These are phyloP conservation scores for Oreochromis mossambicus DNA, from an alignment of 2,797 vertebrate genomes.

Conservation along the genomic window DNA sequence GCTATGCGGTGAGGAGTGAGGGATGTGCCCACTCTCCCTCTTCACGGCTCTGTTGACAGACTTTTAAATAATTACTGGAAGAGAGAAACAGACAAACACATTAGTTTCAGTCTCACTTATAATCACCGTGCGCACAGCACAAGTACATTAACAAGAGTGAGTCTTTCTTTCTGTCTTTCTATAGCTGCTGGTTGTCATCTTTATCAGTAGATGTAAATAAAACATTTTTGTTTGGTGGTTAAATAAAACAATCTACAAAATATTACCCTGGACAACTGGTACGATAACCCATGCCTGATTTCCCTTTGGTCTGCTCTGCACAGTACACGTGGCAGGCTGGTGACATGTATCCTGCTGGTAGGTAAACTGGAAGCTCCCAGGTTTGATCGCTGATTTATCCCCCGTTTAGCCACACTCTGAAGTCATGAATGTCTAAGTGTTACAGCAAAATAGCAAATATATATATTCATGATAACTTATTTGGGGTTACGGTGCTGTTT, in stretches of 20 bases:
- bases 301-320: background rate
- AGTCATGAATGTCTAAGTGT: background rate
- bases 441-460: background rate
- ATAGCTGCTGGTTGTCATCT: background rate
- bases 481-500: background rate
- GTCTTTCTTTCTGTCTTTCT: background rate
- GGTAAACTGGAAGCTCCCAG: background rate
- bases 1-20: background rate
- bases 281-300: background rate
- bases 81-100: slow-evolving; percentile 34
- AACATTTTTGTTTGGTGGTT: background rate
- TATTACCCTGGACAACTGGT: background rate
- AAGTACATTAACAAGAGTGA: background rate
- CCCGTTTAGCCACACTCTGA: background rate
- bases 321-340: background rate
- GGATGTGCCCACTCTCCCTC: background rate
- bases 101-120: slow-evolving; percentile 45
- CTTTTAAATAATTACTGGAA: slow-evolving; percentile 41
- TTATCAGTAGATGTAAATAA: background rate
- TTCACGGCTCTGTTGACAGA: slow-evolving; percentile 18
- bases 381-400: background rate
- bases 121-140: background rate
- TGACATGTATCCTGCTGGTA: background rate
- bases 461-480: background rate
- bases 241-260: background rate